These are phyloP conservation scores for Deilephila porcellus DNA, from an alignment of 2,888 invertebrate species.

Conservation along the genomic window DNA sequence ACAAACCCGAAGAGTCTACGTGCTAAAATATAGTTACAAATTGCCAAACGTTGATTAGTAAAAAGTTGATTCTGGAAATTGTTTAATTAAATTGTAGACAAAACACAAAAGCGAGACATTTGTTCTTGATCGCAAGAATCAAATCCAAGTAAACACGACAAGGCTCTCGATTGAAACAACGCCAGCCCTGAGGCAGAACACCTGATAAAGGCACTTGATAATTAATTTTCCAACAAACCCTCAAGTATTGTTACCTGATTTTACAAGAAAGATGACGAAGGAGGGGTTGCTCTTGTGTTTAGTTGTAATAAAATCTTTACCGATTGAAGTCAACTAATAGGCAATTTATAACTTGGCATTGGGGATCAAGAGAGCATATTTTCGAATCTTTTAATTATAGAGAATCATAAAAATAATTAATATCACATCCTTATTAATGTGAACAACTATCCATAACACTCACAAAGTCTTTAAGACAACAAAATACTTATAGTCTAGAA, in stretches of 20 bases:
- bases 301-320: conserved; percentile 10
- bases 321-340: not conserved
- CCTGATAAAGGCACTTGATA: conserved; percentile 72
- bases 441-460: too few relatives aligned
- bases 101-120: conserved; percentile 40
- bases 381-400: not conserved
- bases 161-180: conserved; percentile 53
- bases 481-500: too few relatives aligned
- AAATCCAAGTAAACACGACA: conserved; percentile 56
- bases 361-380: not conserved
- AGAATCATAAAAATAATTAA: too few relatives aligned
- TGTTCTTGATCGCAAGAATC: conserved; percentile 54
- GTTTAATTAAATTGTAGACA: conserved; percentile 18
- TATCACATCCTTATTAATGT: too few relatives aligned
- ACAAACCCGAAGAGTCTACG: not conserved
- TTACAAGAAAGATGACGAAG: conserved; percentile 46
- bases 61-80: not conserved
- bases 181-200: conserved; percentile 58
- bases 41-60: not conserved
- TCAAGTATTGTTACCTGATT: conserved; percentile 53
- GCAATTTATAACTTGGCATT: not conserved
- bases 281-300: conserved; percentile 25
- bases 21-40: not conserved
- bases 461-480: too few relatives aligned
- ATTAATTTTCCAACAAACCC: conserved; percentile 73